These are phyloP conservation scores for Onychomys leucogaster DNA, from an alignment of 2,797 vertebrate species.

Conservation along the genomic window DNA sequence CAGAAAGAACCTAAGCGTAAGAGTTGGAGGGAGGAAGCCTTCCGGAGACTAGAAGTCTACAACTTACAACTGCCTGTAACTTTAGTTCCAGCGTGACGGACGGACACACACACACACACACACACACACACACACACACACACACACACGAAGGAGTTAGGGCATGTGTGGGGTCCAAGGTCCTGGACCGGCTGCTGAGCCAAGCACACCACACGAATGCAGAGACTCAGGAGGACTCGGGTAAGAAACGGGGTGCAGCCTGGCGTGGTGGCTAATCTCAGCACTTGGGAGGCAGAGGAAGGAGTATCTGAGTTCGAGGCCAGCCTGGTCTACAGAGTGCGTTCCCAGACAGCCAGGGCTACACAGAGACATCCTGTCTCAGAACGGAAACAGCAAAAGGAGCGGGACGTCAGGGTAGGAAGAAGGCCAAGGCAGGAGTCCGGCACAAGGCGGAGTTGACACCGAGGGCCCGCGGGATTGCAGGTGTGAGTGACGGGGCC, in stretches of 20 bases:
- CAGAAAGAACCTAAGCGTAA: not conserved
- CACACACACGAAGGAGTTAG: not conserved
- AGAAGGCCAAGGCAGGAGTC: not conserved
- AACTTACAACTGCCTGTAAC: not conserved
- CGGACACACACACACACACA: not conserved
- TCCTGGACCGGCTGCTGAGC: not conserved
- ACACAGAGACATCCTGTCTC: not conserved
- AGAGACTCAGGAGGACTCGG: not conserved
- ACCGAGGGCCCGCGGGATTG: not conserved
- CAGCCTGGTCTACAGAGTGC: not conserved
- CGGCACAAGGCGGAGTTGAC: not conserved
- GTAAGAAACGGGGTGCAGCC: not conserved
- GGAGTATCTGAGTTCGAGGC: not conserved
- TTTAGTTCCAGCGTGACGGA: not conserved
- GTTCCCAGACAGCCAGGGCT: not conserved
- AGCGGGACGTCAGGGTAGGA: not conserved
- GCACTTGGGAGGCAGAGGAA: not conserved
- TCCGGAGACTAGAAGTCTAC: not conserved
- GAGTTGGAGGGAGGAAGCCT: not conserved
- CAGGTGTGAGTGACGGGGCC: not conserved
- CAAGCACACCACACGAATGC: not conserved
- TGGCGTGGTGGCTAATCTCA: not conserved
- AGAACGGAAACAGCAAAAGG: not conserved
- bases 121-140: not conserved
- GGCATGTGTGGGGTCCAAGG: not conserved